A percentile compares a stretch with the other conserved stretches of the same genome.
phyloP scores from a whole-genome alignment of 2,797 vertebrate species.

The Potorous gilbertii region DNA sequence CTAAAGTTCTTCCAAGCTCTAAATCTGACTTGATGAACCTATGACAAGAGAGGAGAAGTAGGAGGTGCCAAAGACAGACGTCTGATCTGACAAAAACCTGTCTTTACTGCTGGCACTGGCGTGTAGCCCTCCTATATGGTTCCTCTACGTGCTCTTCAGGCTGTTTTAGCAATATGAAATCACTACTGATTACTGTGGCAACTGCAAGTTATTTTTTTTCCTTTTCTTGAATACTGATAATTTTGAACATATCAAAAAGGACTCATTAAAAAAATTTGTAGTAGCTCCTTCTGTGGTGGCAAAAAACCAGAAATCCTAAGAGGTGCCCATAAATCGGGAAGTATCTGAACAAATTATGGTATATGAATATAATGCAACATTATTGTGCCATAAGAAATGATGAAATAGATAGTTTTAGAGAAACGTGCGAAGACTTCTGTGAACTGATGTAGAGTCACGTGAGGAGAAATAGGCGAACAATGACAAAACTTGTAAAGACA shows the following conservation, averaged over 20 bases:
- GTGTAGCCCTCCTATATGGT: not conserved
- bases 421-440: not conserved
- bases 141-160: not conserved
- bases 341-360: not conserved
- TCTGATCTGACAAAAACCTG: no score
- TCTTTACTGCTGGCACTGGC: no score
- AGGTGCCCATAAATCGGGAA: not conserved
- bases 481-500: not conserved
- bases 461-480: not conserved
- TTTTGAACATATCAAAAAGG: not conserved
- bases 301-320: not conserved
- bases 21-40: no score
- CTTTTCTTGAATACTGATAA: not conserved
- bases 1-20: no score
- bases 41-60: no score
- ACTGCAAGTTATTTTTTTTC: not conserved
- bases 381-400: not conserved
- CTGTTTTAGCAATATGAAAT: not conserved
- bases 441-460: not conserved
- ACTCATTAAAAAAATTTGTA: not conserved
- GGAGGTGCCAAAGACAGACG: no score
- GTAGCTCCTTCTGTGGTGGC: not conserved
- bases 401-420: not conserved
- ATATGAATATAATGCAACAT: not conserved
- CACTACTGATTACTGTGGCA: not conserved